These are phyloP conservation scores for Phaethon lepturus DNA, from an alignment of 2,113 vertebrate species.

Conservation along the genomic window DNA sequence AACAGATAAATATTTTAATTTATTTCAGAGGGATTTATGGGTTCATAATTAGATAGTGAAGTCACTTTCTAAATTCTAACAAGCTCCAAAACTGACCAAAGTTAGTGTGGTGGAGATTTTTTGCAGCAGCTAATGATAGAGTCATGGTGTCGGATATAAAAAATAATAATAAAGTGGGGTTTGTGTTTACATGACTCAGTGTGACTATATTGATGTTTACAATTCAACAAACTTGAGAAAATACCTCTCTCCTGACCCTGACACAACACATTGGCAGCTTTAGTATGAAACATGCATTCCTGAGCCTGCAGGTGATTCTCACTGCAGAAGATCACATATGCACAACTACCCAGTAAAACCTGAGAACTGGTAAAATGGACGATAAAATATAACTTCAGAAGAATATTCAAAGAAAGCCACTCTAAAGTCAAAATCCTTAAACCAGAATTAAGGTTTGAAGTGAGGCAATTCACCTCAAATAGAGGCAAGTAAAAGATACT, in stretches of 20 bases:
- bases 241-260: neutral
- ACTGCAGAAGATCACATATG: neutral
- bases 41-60: neutral
- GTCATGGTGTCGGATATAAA: neutral
- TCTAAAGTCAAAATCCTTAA: slow-evolving; percentile 50
- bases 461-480: slow-evolving; percentile 68
- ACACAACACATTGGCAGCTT: neutral
- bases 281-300: neutral
- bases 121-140: neutral
- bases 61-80: neutral
- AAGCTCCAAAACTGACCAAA: neutral
- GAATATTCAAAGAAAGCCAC: slow-evolving; percentile 52
- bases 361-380: slow-evolving; percentile 25
- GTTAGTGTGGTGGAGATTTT: neutral
- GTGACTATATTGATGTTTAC: neutral
- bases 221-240: neutral
- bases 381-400: slow-evolving; percentile 48
- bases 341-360: slow-evolving; percentile 6
- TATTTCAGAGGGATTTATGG: neutral
- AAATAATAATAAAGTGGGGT: neutral
- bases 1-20: neutral
- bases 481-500: slow-evolving; percentile 70
- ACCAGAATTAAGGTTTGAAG: slow-evolving; percentile 58
- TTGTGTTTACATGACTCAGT: neutral
- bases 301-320: neutral